A percentile compares a stretch with the other conserved stretches of the same genome.
phyloP scores from a whole-genome alignment of 2,797 vertebrate genomes.

The Scarus forsteni region DNA sequence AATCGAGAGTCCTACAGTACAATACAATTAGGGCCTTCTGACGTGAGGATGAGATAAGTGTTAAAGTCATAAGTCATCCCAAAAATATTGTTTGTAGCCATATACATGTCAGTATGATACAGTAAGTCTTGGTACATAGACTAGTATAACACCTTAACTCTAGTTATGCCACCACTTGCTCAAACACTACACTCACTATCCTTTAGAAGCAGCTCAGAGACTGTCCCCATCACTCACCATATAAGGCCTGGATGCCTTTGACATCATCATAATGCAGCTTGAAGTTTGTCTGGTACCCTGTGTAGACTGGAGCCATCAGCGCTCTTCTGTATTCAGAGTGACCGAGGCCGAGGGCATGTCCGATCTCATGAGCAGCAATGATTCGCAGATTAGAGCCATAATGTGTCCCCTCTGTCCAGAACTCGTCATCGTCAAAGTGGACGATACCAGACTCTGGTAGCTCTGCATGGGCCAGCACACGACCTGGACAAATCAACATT shows the following conservation, averaged over 20 bases:
- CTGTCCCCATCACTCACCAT: constrained; percentile 81
- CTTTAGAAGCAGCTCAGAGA: neutral
- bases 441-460: constrained; percentile 88
- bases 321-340: constrained; percentile 88
- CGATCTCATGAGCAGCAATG: constrained; percentile 92
- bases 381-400: constrained; percentile 91
- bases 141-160: no score
- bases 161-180: no score
- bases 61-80: no score
- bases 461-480: constrained; percentile 90
- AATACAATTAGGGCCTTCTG: no score
- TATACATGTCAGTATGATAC: no score
- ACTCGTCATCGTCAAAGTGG: constrained; percentile 92
- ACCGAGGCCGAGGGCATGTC: constrained; percentile 91
- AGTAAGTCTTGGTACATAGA: no score
- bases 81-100: no score
- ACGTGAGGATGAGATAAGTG: no score
- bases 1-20: no score
- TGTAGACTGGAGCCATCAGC: constrained; percentile 90
- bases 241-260: constrained; percentile 88
- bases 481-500: constrained; percentile 74
- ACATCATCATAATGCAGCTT: constrained; percentile 88
- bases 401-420: constrained; percentile 88
- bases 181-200: neutral
- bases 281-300: constrained; percentile 86